A percentile compares a stretch with the other conserved stretches of the same genome.
phyloP scores from a whole-genome alignment of 2,113 vertebrate genomes.

The Periophthalmus modestus region DNA sequence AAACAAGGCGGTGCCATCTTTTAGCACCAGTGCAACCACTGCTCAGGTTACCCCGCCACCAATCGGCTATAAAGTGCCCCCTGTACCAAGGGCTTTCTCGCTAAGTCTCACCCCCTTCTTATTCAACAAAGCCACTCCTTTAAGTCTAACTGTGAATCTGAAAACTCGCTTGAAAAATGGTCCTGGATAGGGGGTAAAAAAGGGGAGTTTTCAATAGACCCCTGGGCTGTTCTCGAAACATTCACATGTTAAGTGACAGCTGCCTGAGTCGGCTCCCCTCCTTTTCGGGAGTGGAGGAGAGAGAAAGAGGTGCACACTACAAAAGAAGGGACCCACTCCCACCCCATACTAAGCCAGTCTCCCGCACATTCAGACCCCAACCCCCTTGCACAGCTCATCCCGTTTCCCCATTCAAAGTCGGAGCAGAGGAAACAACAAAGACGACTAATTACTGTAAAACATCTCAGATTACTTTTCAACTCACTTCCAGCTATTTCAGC shows the following conservation, averaged over 20 bases:
- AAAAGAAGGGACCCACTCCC: conserved; percentile 76
- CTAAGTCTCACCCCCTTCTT: conserved; percentile 53
- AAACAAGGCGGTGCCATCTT: conserved; percentile 27
- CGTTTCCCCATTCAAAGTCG: conserved; percentile 67
- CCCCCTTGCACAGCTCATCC: conserved; percentile 53
- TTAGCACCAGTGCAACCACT: conserved; percentile 42
- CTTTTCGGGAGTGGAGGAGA: conserved; percentile 50
- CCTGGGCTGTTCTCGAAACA: conserved; percentile 74
- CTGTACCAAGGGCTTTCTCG: conserved; percentile 58
- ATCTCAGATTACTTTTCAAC: conserved; percentile 78
- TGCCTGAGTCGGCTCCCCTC: conserved; percentile 73
- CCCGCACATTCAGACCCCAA: conserved; percentile 56
- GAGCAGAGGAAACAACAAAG: conserved; percentile 71
- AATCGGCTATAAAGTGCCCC: conserved; percentile 67
- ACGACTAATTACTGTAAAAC: conserved; percentile 81
- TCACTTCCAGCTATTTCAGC: conserved; percentile 57
- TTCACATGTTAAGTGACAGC: conserved; percentile 87
- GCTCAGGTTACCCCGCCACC: conserved; percentile 65
- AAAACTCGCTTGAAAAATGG: conserved; percentile 76
- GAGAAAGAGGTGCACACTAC: conserved; percentile 63
- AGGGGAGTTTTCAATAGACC: conserved; percentile 73
- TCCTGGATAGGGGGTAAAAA: conserved; percentile 41
- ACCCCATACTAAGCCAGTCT: conserved; percentile 57
- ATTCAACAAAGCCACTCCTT: conserved; percentile 70
- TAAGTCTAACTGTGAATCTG: conserved; percentile 67